Conservation (phyloP, 2,797 vertebrate species). For the Eospalax fontanierii region DNA sequence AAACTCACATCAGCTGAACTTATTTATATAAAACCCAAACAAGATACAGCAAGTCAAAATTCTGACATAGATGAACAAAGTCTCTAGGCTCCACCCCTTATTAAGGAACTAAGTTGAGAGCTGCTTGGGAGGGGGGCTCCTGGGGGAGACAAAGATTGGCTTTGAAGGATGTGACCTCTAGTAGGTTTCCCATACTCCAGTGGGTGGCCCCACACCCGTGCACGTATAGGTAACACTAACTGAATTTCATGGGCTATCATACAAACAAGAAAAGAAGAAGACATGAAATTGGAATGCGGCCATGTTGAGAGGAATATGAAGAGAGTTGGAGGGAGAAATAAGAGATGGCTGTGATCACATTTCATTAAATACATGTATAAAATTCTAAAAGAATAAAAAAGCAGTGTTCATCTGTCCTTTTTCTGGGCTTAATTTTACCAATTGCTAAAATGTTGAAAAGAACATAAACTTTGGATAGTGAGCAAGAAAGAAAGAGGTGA, state of each 20-base stretch:
- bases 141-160: not conserved
- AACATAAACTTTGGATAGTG: not conserved
- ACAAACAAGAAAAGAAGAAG: not conserved
- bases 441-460: not conserved
- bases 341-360: not conserved
- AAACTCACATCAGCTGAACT: not conserved
- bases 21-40: not conserved
- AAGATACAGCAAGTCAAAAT: too few relatives aligned
- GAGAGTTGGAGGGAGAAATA: not conserved
- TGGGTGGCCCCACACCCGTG: too few relatives aligned
- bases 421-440: not conserved
- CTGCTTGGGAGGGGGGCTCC: too few relatives aligned
- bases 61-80: too few relatives aligned
- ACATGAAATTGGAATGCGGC: not conserved
- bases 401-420: not conserved
- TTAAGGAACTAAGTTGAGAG: not conserved
- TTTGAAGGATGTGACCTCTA: not conserved
- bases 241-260: not conserved
- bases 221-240: not conserved
- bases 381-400: not conserved
- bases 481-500: not conserved
- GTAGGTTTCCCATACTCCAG: not conserved
- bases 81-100: not conserved
- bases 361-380: not conserved
- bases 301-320: not conserved